These are phyloP conservation scores for Pilophorus perplexus DNA, from an alignment of 2,888 invertebrate species.

Conservation along the genomic window DNA sequence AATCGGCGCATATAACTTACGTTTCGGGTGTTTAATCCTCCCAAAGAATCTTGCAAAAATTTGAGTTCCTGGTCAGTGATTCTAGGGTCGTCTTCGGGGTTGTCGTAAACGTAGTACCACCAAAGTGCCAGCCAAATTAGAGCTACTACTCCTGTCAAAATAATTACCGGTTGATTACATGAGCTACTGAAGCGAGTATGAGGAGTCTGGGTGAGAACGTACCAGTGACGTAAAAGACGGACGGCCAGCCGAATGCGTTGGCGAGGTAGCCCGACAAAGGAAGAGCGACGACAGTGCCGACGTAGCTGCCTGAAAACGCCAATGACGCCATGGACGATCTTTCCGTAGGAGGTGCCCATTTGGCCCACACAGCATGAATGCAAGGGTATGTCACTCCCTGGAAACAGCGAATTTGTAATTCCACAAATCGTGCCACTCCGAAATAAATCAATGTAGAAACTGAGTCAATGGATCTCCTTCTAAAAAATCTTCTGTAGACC, in stretches of 20 bases:
- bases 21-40: slow-evolving; percentile 46
- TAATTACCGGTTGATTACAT: too few relatives aligned
- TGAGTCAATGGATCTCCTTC: too few relatives aligned
- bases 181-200: too few relatives aligned
- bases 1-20: not conserved
- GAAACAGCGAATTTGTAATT: too few relatives aligned
- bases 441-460: too few relatives aligned
- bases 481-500: too few relatives aligned
- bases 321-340: slow-evolving; percentile 75
- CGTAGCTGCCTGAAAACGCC: slow-evolving; percentile 81
- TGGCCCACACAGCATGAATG: slow-evolving; percentile 79
- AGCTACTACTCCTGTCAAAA: slow-evolving; percentile 66
- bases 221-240: slow-evolving; percentile 79
- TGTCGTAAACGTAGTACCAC: slow-evolving; percentile 68
- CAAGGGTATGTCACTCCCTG: slow-evolving; percentile 76
- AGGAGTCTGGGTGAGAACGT: too few relatives aligned
- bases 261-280: slow-evolving; percentile 73
- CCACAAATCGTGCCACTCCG: too few relatives aligned
- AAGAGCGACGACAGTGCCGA: slow-evolving; percentile 81
- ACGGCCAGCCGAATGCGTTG: slow-evolving; percentile 71
- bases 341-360: slow-evolving; percentile 78
- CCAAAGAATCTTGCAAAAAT: slow-evolving; percentile 64
- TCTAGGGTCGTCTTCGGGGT: slow-evolving; percentile 70
- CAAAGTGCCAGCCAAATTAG: slow-evolving; percentile 70
- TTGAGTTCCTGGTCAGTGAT: slow-evolving; percentile 71